Percentiles rank a stretch among this genome's conserved stretches.
Evolutionary conservation across 2,888 invertebrate species (phyloP).

Genomic region (Cosmorhoe ocellata): DNA sequence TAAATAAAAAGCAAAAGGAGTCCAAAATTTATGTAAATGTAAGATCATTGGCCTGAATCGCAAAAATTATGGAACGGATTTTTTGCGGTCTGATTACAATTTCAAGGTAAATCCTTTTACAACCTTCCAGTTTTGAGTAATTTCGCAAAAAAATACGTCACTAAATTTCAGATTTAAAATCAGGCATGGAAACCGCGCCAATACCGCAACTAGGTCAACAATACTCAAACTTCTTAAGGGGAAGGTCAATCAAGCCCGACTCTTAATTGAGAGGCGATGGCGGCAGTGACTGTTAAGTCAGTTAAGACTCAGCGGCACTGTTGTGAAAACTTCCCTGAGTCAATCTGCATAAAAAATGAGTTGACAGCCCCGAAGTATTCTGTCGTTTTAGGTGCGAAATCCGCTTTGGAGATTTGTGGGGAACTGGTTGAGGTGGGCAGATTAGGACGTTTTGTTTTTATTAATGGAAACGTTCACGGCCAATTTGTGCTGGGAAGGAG

Average conservation of each 20-base stretch:
- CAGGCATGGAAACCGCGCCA: constrained; percentile 31
- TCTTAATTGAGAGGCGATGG: constrained; percentile 48
- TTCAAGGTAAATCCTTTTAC: constrained; percentile 10
- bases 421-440: constrained; percentile 18
- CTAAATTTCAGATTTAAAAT: constrained; percentile 37
- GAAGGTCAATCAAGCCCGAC: constrained; percentile 48
- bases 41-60: constrained; percentile 7
- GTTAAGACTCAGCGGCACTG: constrained; percentile 45
- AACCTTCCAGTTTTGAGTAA: constrained; percentile 3
- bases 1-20: not conserved
- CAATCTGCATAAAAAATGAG: constrained; percentile 65
- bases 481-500: constrained; percentile 12
- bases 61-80: constrained; percentile 9
- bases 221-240: constrained; percentile 43
- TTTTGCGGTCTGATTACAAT: constrained; percentile 6
- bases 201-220: constrained; percentile 46
- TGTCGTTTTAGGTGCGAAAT: constrained; percentile 47
- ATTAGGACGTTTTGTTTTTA: constrained; percentile 22
- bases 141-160: constrained; percentile 17
- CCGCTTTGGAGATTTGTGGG: constrained; percentile 41
- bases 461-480: constrained; percentile 14
- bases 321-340: constrained; percentile 54
- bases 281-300: constrained; percentile 46
- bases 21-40: constrained; percentile 1
- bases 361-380: constrained; percentile 44